A percentile compares a stretch with the other conserved stretches of the same genome.
phyloP scores from a whole-genome alignment of 2,113 vertebrate species.

The Dromaius novaehollandiae region DNA sequence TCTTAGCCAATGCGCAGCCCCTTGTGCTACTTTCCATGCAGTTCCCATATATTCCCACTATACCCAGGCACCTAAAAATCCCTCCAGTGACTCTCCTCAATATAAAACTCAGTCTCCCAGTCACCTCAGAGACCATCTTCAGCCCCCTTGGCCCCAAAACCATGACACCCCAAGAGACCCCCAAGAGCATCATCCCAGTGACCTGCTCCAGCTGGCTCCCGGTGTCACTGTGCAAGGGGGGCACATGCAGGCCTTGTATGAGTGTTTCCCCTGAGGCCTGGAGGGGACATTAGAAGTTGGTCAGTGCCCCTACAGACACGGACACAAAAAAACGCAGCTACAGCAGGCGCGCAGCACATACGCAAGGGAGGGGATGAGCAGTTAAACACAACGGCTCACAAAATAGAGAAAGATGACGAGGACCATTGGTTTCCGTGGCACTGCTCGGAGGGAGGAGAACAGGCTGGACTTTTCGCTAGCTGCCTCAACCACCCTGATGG shows the following conservation, averaged over 20 bases:
- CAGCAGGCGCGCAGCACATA: neutral
- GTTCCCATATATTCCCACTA: neutral
- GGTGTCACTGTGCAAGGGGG: fast-evolving
- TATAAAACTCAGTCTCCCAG: neutral
- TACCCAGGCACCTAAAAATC: neutral
- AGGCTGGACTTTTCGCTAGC: fast-evolving
- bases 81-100: neutral
- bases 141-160: neutral
- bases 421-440: fast-evolving
- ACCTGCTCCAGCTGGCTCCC: neutral
- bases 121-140: neutral
- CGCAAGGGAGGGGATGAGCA: neutral
- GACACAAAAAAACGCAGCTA: neutral
- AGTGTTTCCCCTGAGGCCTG: neutral
- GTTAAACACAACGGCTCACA: too few species aligned
- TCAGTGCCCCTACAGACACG: neutral
- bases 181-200: neutral
- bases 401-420: fast-evolving
- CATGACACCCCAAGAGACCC: fast-evolving
- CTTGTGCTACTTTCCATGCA: too few species aligned
- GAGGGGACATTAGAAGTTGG: neutral
- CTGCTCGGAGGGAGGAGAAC: fast-evolving
- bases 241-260: fast-evolving
- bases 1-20: neutral
- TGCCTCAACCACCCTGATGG: fast-evolving